Evolutionary conservation across 92 coral and sea anemone genomes (phyloP), one percentile per base, ranked within the genome.

Genomic region (Phenganax marumi): DNA sequence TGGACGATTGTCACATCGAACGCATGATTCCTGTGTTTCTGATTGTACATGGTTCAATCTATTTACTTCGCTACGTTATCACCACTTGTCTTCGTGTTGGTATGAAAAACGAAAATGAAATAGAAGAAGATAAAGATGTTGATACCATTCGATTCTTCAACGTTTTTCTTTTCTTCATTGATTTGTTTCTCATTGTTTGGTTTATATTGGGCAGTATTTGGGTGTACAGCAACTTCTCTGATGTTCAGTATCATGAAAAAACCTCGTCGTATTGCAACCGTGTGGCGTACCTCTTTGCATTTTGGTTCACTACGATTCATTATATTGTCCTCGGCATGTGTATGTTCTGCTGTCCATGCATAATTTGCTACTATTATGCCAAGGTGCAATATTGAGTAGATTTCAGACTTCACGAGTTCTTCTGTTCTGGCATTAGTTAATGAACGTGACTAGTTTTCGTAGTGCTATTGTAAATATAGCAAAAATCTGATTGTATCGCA

Each of bases 181-280:
- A 95, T 87, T 89, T 92, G 68, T 95, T 95, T 68, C 90, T 95
- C 47, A 87, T 89, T 61, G 90, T 89, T 52, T 95, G 98, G 98
- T 95, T 95, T 85, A 90, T 95, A 22, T 86, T 91, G 21, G 98
- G 98, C 57, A 95, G 92, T 71, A 97, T 95, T 19, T 95, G 98
- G 98, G 91, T 95, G 43, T 95, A 95, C 24, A 73, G 84, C 50
- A 86, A 87, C 86, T 90, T 86, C 74, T 61, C 83, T n/a, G 19
- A 89, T 58, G 93, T 92, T 16, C 25, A 24, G 19, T 81, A 64
- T 65, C 57, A 62, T 19, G 18, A 65, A 16, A 22, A 9, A 26
- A 62, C 0, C 16, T 0, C 43, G 7, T 0, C 0, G 0, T 95
- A 95, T 84, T 95, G 98, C 77, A 7, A 90, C 62, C 3, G 88